Conservation (phyloP, 1,140 invertebrate genomes). For the Mactra quadrangularis region DNA sequence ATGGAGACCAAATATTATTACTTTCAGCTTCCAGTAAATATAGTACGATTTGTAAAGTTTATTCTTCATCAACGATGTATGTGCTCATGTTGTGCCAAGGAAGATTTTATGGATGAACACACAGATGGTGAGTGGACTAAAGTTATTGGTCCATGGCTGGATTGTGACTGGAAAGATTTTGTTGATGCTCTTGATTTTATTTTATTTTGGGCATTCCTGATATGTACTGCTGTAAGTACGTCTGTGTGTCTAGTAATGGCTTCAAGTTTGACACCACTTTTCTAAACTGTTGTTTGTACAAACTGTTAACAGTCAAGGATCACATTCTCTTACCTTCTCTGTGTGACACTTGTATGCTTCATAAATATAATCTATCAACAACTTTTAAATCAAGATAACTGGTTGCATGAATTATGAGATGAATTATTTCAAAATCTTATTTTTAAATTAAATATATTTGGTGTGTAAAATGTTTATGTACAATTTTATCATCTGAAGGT, state of each 20-base stretch:
- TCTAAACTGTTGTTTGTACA: too few relatives aligned
- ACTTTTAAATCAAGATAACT: too few relatives aligned
- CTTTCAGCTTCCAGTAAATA: constrained; percentile 27
- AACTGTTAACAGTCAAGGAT: too few relatives aligned
- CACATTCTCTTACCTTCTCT: too few relatives aligned
- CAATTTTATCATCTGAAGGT: too few relatives aligned
- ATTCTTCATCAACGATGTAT: constrained; percentile 38
- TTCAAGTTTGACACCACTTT: not conserved
- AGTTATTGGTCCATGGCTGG: constrained; percentile 53
- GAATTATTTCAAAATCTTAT: too few relatives aligned
- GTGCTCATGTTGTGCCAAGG: constrained; percentile 23
- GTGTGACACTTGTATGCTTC: too few relatives aligned
- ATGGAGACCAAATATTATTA: too few relatives aligned
- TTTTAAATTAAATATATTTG: too few relatives aligned
- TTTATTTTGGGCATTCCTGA: constrained; percentile 43
- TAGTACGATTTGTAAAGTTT: constrained; percentile 40
- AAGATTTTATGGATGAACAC: constrained; percentile 18
- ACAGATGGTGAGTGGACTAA: constrained; percentile 51
- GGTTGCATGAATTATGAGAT: too few relatives aligned
- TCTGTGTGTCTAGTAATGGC: constrained; percentile 14
- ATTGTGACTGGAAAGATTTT: constrained; percentile 55
- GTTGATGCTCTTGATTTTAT: constrained; percentile 53
- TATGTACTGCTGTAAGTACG: constrained; percentile 11
- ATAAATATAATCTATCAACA: too few relatives aligned
- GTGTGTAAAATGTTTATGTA: too few relatives aligned